Evolutionary conservation across 2,113 vertebrate genomes (phyloP).

Genomic region (Labrus mixtus): DNA sequence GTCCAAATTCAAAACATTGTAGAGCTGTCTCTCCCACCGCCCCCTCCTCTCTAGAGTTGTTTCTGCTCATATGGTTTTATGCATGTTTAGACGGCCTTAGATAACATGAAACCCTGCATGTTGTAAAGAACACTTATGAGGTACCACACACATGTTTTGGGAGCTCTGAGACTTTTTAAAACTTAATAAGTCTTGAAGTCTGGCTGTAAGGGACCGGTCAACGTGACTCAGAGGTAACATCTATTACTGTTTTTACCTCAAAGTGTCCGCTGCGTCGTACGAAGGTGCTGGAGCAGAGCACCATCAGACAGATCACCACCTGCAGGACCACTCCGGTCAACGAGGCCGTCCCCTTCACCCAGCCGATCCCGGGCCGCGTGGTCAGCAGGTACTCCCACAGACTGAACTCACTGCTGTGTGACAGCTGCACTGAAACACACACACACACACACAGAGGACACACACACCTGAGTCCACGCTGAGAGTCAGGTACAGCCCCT

Average conservation of each 20-base stretch:
- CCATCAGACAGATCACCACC: slow-evolving; percentile 84
- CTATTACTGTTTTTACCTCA: slow-evolving; percentile 76
- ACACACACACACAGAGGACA: neutral
- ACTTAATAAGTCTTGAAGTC: neutral
- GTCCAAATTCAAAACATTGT: too few relatives aligned
- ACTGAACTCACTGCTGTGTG: slow-evolving; percentile 15
- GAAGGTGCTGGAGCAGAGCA: slow-evolving; percentile 87
- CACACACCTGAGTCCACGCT: neutral
- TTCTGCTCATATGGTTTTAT: too few relatives aligned
- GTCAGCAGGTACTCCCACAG: slow-evolving; percentile 88
- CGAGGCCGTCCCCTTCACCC: slow-evolving; percentile 82
- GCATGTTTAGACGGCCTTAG: too few relatives aligned
- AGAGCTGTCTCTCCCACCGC: too few relatives aligned
- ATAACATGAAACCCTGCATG: too few relatives aligned
- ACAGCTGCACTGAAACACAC: slow-evolving; percentile 75
- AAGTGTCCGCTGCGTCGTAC: slow-evolving; percentile 89
- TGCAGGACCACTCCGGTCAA: slow-evolving; percentile 85
- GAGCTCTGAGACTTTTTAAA: too few relatives aligned
- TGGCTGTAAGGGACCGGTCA: too few relatives aligned
- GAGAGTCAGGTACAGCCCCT: neutral
- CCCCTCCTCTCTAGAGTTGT: too few relatives aligned
- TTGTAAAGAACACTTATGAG: too few relatives aligned
- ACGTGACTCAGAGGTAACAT: too few relatives aligned
- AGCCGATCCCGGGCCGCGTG: slow-evolving; percentile 83
- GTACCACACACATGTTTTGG: too few relatives aligned